phyloP scores from a whole-genome alignment of 2,888 invertebrate genomes.

The Synanthedon formicaeformis region DNA sequence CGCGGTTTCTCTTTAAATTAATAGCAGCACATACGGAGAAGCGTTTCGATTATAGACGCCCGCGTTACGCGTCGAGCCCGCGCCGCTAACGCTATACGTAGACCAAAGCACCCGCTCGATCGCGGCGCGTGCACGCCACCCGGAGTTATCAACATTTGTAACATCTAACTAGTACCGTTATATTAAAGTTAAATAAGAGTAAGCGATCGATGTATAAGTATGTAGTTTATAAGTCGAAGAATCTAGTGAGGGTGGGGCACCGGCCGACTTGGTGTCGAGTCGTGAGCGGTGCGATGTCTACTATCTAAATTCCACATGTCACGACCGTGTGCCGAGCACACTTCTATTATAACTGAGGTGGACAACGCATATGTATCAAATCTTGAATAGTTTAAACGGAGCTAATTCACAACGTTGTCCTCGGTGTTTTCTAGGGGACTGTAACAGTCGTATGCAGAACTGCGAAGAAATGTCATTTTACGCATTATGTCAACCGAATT shows the following conservation, averaged over 20 bases:
- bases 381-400: no score
- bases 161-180: slow-evolving; percentile 58
- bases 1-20: neutral
- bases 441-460: no score
- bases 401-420: no score
- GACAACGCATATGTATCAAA: no score
- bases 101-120: neutral
- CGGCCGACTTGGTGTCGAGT: slow-evolving; percentile 8
- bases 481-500: no score
- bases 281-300: neutral
- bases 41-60: no score
- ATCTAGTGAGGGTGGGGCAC: slow-evolving; percentile 24
- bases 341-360: no score
- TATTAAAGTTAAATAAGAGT: slow-evolving; percentile 52
- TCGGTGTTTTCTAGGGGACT: no score
- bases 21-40: no score
- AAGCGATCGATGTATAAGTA: slow-evolving; percentile 45
- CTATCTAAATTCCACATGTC: neutral
- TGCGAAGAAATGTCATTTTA: no score
- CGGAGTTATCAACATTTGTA: slow-evolving; percentile 29
- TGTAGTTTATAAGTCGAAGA: slow-evolving; percentile 53
- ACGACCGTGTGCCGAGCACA: slow-evolving; percentile 8
- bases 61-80: neutral
- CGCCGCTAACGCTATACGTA: slow-evolving; percentile 3
- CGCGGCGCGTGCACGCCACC: neutral